Conservation (phyloP, 2,888 invertebrate species). For the Cerceris ruficornis region DNA sequence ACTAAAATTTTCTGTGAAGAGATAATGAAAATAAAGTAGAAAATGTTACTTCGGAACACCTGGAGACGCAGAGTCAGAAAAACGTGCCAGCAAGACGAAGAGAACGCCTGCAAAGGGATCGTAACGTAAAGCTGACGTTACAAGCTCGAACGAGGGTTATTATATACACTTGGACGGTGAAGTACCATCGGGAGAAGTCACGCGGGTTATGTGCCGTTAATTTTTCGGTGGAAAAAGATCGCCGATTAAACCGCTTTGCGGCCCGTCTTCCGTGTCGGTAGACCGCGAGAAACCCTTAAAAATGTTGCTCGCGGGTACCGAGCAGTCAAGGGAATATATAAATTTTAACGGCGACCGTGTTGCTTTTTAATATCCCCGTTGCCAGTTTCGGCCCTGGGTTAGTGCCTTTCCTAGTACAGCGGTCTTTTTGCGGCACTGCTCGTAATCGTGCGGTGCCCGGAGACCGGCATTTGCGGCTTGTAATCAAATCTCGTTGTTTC, state of each 20-base stretch:
- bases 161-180: background rate
- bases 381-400: constrained; percentile 66
- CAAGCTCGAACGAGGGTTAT: background rate
- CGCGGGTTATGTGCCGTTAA: constrained; percentile 10
- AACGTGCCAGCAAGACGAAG: background rate
- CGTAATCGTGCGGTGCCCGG: constrained; percentile 27
- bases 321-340: constrained; percentile 40
- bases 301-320: constrained; percentile 3
- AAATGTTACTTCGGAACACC: background rate
- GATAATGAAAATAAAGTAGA: background rate
- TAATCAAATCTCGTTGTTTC: constrained; percentile 73
- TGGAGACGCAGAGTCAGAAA: background rate
- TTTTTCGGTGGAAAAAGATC: constrained; percentile 47
- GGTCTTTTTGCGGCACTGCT: constrained; percentile 18
- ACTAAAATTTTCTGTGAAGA: background rate
- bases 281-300: constrained; percentile 24
- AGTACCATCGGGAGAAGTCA: constrained; percentile 6
- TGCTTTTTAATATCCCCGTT: constrained; percentile 53
- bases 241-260: constrained; percentile 18
- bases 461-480: constrained; percentile 66
- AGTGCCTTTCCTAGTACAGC: constrained; percentile 77
- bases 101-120: background rate
- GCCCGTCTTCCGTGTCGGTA: constrained; percentile 19
- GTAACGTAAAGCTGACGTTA: constrained; percentile 10
- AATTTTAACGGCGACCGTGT: constrained; percentile 57